Evolutionary conservation across 35 echinoderm and acorn worm species (phyloP).

Genomic region (Anneissia japonica): DNA sequence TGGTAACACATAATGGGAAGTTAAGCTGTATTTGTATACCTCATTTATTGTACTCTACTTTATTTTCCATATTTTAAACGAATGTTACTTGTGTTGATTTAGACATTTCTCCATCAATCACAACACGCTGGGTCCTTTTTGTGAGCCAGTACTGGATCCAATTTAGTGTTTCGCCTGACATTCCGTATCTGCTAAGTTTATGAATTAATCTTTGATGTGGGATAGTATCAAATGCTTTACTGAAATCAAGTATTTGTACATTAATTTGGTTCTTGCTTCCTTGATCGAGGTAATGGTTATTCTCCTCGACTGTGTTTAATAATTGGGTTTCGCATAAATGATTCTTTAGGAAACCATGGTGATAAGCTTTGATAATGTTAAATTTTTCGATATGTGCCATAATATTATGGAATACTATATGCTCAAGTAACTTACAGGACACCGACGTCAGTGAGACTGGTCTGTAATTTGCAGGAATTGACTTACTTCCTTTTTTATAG

Average conservation of each 20-base stretch:
- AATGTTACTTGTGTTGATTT: background rate
- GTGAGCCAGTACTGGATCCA: conserved; percentile 23
- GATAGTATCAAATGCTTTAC: conserved; percentile 42
- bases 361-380: conserved; percentile 5
- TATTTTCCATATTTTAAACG: too few relatives aligned
- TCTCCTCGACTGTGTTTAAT: conserved; percentile 4
- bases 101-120: conserved; percentile 24
- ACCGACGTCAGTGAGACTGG: conserved; percentile 41
- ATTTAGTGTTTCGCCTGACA: background rate
- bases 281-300: conserved; percentile 25
- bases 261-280: conserved; percentile 27
- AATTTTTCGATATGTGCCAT: conserved; percentile 16
- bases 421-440: conserved; percentile 45
- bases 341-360: conserved; percentile 29
- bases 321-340: conserved; percentile 38
- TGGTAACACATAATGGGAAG: too few relatives aligned
- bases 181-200: conserved; percentile 18
- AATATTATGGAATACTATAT: conserved; percentile 16
- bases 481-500: conserved; percentile 39
- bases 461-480: conserved; percentile 23
- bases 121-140: conserved; percentile 23
- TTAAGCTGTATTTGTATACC: too few relatives aligned
- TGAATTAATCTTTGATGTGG: conserved; percentile 21
- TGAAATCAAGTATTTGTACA: conserved; percentile 25
- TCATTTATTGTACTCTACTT: too few relatives aligned